These are phyloP conservation scores for Diorhabda sublineata DNA, from an alignment of 1,140 invertebrate species.

Conservation along the genomic window DNA sequence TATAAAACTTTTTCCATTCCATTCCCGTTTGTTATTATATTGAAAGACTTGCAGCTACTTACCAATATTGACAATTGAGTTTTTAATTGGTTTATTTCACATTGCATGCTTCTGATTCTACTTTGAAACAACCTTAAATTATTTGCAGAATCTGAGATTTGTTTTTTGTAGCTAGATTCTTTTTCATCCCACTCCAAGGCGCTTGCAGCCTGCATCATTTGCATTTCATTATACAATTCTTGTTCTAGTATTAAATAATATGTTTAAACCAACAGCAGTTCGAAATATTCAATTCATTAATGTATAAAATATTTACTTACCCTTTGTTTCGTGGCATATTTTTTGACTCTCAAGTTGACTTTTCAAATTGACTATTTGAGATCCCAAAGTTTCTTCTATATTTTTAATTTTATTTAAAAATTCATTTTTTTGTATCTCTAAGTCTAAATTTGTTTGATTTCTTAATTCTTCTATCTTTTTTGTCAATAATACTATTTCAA, in stretches of 20 bases:
- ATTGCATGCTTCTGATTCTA: slow-evolving; percentile 11
- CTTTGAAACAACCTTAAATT: slow-evolving; percentile 8
- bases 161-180: slow-evolving; percentile 10
- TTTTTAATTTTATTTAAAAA: slow-evolving; percentile 1
- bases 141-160: slow-evolving; percentile 1
- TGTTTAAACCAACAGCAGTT: too few species aligned
- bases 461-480: slow-evolving; percentile 8
- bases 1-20: too few species aligned
- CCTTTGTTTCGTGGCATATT: slow-evolving; percentile 17
- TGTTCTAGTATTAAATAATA: slow-evolving; percentile 8
- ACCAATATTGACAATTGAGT: not conserved
- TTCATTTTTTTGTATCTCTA: slow-evolving; percentile 13
- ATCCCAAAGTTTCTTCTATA: not conserved
- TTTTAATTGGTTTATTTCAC: slow-evolving; percentile 14
- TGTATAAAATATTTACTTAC: not conserved
- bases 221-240: slow-evolving; percentile 13
- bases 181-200: slow-evolving; percentile 8
- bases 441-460: not conserved
- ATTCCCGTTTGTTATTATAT: too few species aligned
- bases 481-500: slow-evolving; percentile 9
- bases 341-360: slow-evolving; percentile 9
- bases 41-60: not conserved
- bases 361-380: slow-evolving; percentile 13
- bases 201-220: slow-evolving; percentile 12
- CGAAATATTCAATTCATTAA: too few species aligned